Evolutionary conservation across 2,113 vertebrate species (phyloP).

Genomic region (Falco punctatus): DNA sequence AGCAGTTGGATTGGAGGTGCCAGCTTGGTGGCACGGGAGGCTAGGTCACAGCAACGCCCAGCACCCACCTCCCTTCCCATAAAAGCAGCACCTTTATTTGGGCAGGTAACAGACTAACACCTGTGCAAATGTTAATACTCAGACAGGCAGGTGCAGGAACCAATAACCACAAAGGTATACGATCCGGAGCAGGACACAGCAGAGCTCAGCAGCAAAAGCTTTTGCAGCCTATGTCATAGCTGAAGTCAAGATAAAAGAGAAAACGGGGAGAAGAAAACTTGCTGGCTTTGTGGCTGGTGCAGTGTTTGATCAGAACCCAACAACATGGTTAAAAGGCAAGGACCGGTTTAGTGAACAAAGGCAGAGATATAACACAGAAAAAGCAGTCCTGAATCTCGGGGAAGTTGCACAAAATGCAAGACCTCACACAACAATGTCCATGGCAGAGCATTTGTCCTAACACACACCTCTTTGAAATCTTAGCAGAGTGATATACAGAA

Average conservation of each 20-base stretch:
- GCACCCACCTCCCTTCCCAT: neutral
- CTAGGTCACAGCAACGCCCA: fast-evolving
- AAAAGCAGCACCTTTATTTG: neutral
- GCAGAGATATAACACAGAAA: neutral
- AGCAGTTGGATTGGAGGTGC: neutral
- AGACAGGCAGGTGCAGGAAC: neutral
- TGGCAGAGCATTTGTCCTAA: neutral
- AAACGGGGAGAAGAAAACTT: neutral
- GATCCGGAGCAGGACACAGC: neutral
- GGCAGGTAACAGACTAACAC: neutral
- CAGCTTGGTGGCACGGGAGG: neutral
- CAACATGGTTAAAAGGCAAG: neutral
- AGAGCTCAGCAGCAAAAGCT: neutral
- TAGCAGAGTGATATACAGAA: neutral
- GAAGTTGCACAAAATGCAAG: neutral
- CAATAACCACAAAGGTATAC: neutral
- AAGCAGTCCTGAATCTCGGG: neutral
- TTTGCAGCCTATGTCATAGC: neutral
- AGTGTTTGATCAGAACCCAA: neutral
- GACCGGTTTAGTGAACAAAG: neutral
- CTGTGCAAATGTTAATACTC: neutral
- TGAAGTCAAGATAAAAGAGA: neutral
- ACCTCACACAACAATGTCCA: neutral
- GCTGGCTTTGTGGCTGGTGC: neutral
- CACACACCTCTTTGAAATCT: neutral